Conservation (phyloP, 1,140 invertebrate species). For the Atta cephalotes region DNA sequence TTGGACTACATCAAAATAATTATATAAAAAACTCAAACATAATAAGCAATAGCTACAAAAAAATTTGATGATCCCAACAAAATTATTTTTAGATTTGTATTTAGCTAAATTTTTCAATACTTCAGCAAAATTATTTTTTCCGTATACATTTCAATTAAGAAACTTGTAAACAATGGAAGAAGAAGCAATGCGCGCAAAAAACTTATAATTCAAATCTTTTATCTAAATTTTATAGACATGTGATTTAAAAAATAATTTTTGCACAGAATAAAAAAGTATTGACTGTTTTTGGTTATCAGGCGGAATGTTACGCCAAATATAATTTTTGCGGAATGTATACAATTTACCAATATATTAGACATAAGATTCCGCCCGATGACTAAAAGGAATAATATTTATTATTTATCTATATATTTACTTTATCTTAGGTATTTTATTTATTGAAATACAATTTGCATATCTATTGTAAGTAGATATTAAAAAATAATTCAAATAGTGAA, state of each 20-base stretch:
- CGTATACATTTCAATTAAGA: conserved; percentile 13
- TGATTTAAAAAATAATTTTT: background rate
- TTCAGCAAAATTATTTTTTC: too few relatives aligned
- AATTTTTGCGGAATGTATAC: background rate
- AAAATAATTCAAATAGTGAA: background rate
- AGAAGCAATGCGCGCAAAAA: background rate
- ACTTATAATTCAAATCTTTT: background rate
- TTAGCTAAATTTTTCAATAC: too few relatives aligned
- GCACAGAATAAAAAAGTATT: background rate
- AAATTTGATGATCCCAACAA: too few relatives aligned
- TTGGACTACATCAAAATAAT: too few relatives aligned
- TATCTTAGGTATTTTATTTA: background rate
- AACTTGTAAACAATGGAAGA: too few relatives aligned
- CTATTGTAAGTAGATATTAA: too few relatives aligned
- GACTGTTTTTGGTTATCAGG: background rate
- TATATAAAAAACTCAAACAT: too few relatives aligned
- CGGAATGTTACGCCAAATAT: background rate
- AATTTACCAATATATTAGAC: background rate
- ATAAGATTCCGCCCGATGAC: background rate
- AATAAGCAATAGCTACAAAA: too few relatives aligned
- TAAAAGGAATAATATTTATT: background rate
- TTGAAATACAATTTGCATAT: background rate
- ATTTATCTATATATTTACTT: background rate
- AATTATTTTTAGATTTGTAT: too few relatives aligned
- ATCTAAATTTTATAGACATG: background rate